These are phyloP conservation scores for Brachypalpus laphriformis DNA, from an alignment of 2,888 invertebrate species.

Conservation along the genomic window DNA sequence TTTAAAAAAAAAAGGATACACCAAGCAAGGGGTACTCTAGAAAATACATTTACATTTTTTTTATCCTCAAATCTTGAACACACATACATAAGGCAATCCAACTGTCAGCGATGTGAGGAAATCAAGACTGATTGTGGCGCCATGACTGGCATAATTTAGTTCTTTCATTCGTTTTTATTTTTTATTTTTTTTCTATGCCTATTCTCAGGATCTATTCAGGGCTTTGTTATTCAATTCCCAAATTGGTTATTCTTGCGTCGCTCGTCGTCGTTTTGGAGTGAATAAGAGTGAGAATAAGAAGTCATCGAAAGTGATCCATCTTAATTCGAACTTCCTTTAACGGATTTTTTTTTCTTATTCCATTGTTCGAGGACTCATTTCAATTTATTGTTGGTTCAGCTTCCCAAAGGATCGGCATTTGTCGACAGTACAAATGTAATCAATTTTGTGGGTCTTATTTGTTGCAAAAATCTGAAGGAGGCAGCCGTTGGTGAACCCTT, in stretches of 20 bases:
- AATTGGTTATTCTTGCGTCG: constrained; percentile 65
- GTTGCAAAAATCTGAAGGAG: constrained; percentile 65
- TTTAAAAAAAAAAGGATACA: constrained; percentile 30
- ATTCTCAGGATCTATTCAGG: constrained; percentile 68
- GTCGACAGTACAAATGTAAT: constrained; percentile 68
- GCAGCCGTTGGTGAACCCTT: constrained; percentile 61
- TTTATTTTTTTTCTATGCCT: constrained; percentile 22
- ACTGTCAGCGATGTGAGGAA: constrained; percentile 73
- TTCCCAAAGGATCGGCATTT: constrained; percentile 62
- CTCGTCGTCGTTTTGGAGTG: constrained; percentile 3
- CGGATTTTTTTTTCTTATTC: constrained; percentile 8
- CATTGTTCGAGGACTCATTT: constrained; percentile 62
- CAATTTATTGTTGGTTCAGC: constrained; percentile 62
- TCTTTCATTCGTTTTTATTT: constrained; percentile 24
- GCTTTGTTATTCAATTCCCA: constrained; percentile 66
- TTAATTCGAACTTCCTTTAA: constrained; percentile 75
- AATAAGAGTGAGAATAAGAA: constrained; percentile 74
- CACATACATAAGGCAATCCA: constrained; percentile 51
- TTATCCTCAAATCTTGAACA: constrained; percentile 42
- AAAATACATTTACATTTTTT: constrained; percentile 55
- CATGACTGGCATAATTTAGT: constrained; percentile 66
- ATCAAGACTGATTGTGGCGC: constrained; percentile 74
- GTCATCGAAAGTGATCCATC: constrained; percentile 82
- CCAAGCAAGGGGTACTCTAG: constrained; percentile 43
- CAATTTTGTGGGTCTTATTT: constrained; percentile 66